Conservation (phyloP, 2,113 vertebrate species). For the Nothocercus nigrocapillus region DNA sequence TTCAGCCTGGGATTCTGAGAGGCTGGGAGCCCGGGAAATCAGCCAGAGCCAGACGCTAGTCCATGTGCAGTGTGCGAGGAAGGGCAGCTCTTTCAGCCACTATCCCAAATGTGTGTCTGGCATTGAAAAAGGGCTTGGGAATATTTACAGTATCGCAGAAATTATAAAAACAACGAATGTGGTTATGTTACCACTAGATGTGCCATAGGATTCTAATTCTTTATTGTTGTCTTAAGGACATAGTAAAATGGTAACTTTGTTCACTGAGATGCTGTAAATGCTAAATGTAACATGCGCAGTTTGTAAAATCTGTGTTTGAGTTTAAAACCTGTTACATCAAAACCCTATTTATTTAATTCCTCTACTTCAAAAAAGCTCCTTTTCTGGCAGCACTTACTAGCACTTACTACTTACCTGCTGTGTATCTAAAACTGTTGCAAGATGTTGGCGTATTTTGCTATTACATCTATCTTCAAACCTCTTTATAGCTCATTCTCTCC, state of each 20-base stretch:
- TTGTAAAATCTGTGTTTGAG: not conserved
- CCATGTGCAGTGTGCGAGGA: not conserved
- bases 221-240: not conserved
- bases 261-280: not conserved
- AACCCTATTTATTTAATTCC: not conserved
- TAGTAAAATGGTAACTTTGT: not conserved
- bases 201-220: not conserved
- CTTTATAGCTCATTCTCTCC: not conserved
- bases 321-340: not conserved
- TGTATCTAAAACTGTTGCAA: not conserved
- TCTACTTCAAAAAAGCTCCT: not conserved
- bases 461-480: not conserved
- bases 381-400: not conserved
- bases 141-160: not conserved
- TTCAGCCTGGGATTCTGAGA: not conserved
- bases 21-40: not conserved
- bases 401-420: too few species aligned
- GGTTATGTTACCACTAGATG: not conserved
- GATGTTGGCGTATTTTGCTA: not conserved
- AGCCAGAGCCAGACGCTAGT: not conserved
- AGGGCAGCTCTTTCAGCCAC: not conserved
- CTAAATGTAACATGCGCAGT: not conserved
- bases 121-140: not conserved
- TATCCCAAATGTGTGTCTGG: rapidly evolving
- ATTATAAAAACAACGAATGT: not conserved